Conservation (phyloP, 2,113 vertebrate genomes). For the Gymnarchus niloticus region DNA sequence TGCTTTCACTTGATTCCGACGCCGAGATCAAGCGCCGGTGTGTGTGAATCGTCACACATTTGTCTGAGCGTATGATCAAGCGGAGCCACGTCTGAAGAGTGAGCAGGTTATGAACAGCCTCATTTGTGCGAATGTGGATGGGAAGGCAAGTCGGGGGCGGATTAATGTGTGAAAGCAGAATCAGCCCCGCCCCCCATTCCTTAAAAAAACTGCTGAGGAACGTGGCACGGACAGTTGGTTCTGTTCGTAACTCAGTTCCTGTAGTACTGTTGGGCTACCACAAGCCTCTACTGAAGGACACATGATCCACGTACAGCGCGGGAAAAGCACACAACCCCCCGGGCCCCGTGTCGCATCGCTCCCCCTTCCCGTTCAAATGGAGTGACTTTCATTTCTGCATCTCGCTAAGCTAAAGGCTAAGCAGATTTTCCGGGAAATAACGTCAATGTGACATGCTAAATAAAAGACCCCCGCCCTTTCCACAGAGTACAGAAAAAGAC, state of each 20-base stretch:
- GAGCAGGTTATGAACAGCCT: constrained; percentile 21
- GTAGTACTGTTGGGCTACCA: constrained; percentile 34
- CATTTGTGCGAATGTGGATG: neutral
- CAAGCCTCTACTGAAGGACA: constrained; percentile 31
- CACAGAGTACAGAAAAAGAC: neutral
- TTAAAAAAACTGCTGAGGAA: constrained; percentile 27
- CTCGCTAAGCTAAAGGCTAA: neutral
- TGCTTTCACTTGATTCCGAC: too few relatives aligned
- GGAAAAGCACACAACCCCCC: constrained; percentile 29
- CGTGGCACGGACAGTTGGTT: constrained; percentile 38
- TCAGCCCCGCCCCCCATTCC: neutral
- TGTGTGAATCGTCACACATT: neutral
- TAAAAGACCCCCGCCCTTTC: neutral
- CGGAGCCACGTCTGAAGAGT: constrained; percentile 47
- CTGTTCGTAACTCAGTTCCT: too few relatives aligned
- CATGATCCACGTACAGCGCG: constrained; percentile 23
- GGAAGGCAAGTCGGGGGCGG: neutral
- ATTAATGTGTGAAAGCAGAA: constrained; percentile 12
- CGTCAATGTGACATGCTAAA: neutral
- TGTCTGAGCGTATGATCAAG: too few relatives aligned
- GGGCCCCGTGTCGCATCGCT: neutral
- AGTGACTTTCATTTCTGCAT: neutral
- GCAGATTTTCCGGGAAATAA: neutral
- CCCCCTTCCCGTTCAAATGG: constrained; percentile 12
- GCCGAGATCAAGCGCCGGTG: too few relatives aligned